Base-by-base conservation (phyloP, 2,888 invertebrate genomes). In the Callosobruchus maculatus region DNA sequence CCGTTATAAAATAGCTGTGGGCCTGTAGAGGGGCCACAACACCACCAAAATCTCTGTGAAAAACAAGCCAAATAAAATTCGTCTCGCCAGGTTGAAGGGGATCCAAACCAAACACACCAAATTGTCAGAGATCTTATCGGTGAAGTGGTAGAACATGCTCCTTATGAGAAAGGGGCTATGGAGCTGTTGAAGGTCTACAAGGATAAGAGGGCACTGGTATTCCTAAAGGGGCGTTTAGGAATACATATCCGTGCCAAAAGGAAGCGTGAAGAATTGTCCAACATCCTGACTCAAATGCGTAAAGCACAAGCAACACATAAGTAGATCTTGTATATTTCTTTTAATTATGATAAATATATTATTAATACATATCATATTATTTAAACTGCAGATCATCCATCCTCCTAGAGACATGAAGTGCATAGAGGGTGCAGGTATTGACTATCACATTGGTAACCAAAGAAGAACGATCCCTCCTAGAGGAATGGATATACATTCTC, bases 211-310 rank as follows among this genome's bases (percentile, higher is more conserved):
- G 98, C 98, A 0, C 91, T 99, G 76, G 98, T 99, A 89, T 99
- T 99, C 92, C 89, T 98, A 87, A 99, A 99, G 90, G 94, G 96
- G 71, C 92, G 98, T 90, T 90, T 99, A 86, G 98, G 99, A 84
- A 97, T 97, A 83, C 99, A 99, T 91, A 94, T 97, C 86, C 94
- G 99, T 83, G 99, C 97, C 83, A 99, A 99, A 92, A 98, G 96
- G 95, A 99, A 99, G 97, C 95, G 99, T 89, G 99, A 99, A 88
- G 99, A 99, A 89, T 92, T 99, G 85, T 95, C 96, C 89, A 94
- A 94, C 88, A 96, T 98, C 78, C 91, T 99, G 83, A 95, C 97
- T 82, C 97, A 97, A 89, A 96, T 97, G 95, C 95, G 99, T 89
- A 99, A 99, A 90, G 97, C 97, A 21, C 75, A 75, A 70, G 93